phyloP scores from a whole-genome alignment of 2,888 invertebrate genomes.

The Nasonovia ribisnigri region DNA sequence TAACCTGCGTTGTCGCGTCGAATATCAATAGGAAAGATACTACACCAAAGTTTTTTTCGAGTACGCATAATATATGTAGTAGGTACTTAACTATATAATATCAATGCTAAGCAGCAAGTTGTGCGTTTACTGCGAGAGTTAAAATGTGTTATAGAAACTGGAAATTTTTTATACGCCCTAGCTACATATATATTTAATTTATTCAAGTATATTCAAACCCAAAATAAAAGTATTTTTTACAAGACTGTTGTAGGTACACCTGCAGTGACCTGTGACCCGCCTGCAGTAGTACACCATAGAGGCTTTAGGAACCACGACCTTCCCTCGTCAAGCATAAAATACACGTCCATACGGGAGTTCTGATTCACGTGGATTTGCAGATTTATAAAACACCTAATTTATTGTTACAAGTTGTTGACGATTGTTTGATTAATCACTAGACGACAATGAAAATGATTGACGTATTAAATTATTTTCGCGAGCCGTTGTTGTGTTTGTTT shows the following conservation, averaged over 20 bases:
- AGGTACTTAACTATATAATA: neutral
- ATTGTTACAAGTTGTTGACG: neutral
- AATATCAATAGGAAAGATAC: neutral
- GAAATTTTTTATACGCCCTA: no score
- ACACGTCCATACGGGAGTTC: neutral
- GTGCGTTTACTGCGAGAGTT: no score
- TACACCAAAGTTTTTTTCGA: neutral
- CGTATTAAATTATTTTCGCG: neutral
- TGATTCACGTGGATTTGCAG: neutral
- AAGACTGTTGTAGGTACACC: neutral
- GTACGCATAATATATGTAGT: no score
- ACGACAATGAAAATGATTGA: neutral
- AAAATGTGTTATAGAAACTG: no score
- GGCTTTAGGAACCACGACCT: neutral
- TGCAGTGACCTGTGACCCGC: neutral
- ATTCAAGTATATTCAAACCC: neutral
- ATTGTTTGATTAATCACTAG: neutral
- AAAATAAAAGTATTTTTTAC: slow-evolving; percentile 4
- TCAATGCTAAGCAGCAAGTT: no score
- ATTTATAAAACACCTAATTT: neutral
- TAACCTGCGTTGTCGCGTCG: neutral
- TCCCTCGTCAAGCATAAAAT: neutral
- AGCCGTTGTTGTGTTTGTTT: neutral
- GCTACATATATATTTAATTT: no score
- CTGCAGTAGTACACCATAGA: neutral